phyloP scores from a whole-genome alignment of 2,113 vertebrate genomes.

The Zingel zingel region DNA sequence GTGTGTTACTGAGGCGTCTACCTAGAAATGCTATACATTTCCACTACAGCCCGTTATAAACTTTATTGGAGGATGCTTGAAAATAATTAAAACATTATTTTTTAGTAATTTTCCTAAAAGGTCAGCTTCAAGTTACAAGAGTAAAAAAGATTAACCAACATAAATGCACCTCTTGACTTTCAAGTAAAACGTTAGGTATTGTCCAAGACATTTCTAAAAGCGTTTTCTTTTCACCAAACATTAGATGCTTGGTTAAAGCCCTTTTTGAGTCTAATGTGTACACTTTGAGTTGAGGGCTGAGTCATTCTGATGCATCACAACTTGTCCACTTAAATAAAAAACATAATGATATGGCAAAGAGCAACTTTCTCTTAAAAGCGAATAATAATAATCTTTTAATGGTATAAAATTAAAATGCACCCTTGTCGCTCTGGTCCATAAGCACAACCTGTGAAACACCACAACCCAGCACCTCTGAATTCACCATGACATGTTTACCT shows the following conservation, averaged over 20 bases:
- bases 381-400: not conserved
- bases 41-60: not conserved
- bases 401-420: not conserved
- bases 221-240: not conserved
- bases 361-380: not conserved
- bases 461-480: conserved; percentile 28
- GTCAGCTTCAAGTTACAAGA: not conserved
- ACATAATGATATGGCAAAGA: not conserved
- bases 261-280: not conserved
- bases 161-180: not conserved
- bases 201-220: not conserved
- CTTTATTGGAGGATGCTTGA: not conserved
- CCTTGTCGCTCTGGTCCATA: not conserved
- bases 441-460: conserved; percentile 18
- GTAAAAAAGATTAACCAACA: not conserved
- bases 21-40: not conserved
- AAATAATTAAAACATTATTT: no score
- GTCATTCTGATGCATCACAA: conserved; percentile 9
- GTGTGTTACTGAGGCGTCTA: not conserved
- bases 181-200: not conserved
- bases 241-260: not conserved
- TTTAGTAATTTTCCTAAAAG: not conserved
- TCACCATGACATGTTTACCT: conserved; percentile 22
- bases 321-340: not conserved
- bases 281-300: not conserved